Evolutionary conservation across 2,113 vertebrate genomes (phyloP).

Genomic region (Elanoides forficatus): DNA sequence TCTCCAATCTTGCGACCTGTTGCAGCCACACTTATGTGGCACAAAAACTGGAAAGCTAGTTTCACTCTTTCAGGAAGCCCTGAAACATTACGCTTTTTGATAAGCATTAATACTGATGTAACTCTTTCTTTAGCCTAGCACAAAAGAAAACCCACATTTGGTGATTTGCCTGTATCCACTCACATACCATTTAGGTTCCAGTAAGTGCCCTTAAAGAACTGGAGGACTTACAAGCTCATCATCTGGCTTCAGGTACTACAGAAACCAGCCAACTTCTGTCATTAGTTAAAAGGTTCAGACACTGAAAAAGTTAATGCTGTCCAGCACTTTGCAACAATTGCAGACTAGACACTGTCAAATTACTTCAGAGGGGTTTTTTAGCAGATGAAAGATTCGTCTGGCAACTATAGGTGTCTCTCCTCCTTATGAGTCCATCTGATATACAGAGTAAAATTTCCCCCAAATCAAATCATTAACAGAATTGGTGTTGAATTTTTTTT

Average conservation of each 20-base stretch:
- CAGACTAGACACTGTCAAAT: background rate
- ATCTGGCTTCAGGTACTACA: background rate
- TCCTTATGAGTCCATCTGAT: background rate
- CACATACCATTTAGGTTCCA: background rate
- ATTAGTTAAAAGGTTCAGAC: background rate
- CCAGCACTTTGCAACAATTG: background rate
- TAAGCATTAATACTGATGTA: background rate
- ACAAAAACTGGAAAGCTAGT: background rate
- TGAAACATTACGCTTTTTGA: background rate
- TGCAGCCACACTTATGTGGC: background rate
- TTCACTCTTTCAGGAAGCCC: background rate
- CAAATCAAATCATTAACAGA: background rate
- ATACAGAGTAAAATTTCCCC: background rate
- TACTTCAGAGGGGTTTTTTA: background rate
- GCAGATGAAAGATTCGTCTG: background rate
- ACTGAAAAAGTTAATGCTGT: background rate
- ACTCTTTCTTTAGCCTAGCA: background rate
- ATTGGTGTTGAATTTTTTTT: fast-evolving
- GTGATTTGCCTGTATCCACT: background rate
- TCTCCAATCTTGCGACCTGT: background rate
- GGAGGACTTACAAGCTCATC: background rate
- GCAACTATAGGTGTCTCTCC: background rate
- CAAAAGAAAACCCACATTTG: background rate
- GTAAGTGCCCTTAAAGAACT: background rate
- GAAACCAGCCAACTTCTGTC: background rate